phyloP scores from a whole-genome alignment of 92 coral and sea anemone species.

The Zoanthus gigantus region DNA sequence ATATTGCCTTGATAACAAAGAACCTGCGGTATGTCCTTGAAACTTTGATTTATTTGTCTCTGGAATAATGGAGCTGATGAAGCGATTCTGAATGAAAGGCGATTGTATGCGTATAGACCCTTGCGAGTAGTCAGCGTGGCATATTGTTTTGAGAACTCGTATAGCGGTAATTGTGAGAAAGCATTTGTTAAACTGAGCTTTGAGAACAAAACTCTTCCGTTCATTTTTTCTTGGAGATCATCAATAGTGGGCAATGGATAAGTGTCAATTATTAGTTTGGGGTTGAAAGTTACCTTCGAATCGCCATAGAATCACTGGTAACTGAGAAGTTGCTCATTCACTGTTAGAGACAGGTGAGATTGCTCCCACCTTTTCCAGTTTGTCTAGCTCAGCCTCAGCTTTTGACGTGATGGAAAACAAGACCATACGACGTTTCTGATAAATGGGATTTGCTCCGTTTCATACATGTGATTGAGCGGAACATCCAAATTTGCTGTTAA shows the following conservation, averaged over 20 bases:
- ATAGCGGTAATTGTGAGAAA: no score
- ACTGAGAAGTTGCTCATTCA: neutral
- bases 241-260: slow-evolving; percentile 4
- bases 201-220: neutral
- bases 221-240: slow-evolving; percentile 6
- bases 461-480: neutral
- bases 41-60: no score
- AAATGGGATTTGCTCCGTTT: neutral
- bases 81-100: no score
- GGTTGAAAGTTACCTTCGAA: neutral
- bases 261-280: neutral
- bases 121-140: no score
- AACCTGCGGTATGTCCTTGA: no score
- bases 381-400: neutral
- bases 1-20: neutral
- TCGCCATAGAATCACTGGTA: neutral
- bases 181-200: no score
- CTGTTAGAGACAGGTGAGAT: neutral
- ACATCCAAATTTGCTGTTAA: neutral
- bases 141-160: no score
- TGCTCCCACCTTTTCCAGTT: neutral
- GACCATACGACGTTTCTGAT: neutral
- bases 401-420: neutral
- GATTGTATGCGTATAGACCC: no score
- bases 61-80: neutral